phyloP scores from a whole-genome alignment of 1,140 invertebrate genomes.

The Proctacanthus coquilletti region DNA sequence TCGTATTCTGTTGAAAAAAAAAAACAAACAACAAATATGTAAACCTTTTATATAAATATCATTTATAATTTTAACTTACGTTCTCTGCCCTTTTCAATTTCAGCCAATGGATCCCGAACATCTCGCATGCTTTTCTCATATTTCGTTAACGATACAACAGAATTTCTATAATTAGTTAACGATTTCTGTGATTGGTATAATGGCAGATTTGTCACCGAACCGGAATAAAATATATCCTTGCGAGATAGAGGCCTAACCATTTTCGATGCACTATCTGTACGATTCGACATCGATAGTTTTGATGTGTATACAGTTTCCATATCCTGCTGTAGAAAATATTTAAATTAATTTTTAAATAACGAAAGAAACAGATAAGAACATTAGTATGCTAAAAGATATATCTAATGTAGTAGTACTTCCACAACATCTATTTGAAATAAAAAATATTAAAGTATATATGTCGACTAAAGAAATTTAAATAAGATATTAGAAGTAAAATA shows the following conservation, averaged over 20 bases:
- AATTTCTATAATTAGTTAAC: conserved; percentile 70
- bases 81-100: conserved; percentile 49
- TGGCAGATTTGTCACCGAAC: conserved; percentile 78
- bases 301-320: conserved; percentile 17
- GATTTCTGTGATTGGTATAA: conserved; percentile 88
- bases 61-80: conserved; percentile 42
- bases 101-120: conserved; percentile 30
- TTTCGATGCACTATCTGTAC: conserved; percentile 16
- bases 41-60: background rate
- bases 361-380: too few relatives aligned
- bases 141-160: conserved; percentile 61
- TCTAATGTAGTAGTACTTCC: too few relatives aligned
- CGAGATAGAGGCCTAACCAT: conserved; percentile 85
- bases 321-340: conserved; percentile 5
- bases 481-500: too few relatives aligned
- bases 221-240: conserved; percentile 97
- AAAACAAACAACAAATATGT: conserved; percentile 1
- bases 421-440: too few relatives aligned
- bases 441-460: too few relatives aligned
- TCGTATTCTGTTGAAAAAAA: conserved; percentile 42
- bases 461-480: too few relatives aligned
- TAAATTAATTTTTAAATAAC: too few relatives aligned
- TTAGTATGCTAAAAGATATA: too few relatives aligned
- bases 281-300: conserved; percentile 30
- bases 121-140: conserved; percentile 42